These are phyloP conservation scores for Nomada lathburiana DNA, from an alignment of 2,888 invertebrate genomes.

Conservation along the genomic window DNA sequence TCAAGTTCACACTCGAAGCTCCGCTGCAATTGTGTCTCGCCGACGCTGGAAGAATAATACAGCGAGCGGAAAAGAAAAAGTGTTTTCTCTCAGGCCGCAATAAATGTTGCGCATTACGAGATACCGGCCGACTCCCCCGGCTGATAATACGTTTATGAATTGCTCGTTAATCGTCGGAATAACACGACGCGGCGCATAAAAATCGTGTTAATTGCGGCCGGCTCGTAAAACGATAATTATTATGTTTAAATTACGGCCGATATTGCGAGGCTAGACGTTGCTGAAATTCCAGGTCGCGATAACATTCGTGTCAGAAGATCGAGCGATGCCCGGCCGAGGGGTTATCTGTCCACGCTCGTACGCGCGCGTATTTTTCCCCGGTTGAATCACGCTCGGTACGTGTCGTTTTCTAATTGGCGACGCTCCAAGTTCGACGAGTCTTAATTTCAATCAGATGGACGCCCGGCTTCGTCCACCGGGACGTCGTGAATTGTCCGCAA, in stretches of 20 bases:
- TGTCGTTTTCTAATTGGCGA: conserved; percentile 55
- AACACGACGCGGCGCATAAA: conserved; percentile 51
- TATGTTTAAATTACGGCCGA: conserved; percentile 58
- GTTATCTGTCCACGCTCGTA: conserved; percentile 57
- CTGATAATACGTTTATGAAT: conserved; percentile 55
- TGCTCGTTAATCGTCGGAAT: conserved; percentile 41
- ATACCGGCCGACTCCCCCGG: not conserved
- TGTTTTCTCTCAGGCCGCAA: not conserved
- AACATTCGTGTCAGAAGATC: conserved; percentile 60
- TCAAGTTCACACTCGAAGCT: not conserved
- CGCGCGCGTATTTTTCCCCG: conserved; percentile 27
- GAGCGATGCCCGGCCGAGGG: conserved; percentile 54
- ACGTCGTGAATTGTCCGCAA: conserved; percentile 35
- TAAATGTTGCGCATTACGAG: conserved; percentile 40
- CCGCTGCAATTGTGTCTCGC: not conserved
- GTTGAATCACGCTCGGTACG: conserved; percentile 30
- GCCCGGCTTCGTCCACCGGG: not conserved
- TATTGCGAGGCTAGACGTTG: conserved; percentile 33
- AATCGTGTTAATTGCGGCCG: conserved; percentile 58
- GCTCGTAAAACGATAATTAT: conserved; percentile 63
- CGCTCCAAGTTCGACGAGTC: conserved; percentile 5
- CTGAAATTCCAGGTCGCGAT: conserved; percentile 57
- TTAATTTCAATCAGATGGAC: conserved; percentile 46
- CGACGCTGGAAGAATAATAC: not conserved
- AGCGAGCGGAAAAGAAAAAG: not conserved